phyloP scores from a whole-genome alignment of 2,888 invertebrate species.

The Eubasilissa splendida region DNA sequence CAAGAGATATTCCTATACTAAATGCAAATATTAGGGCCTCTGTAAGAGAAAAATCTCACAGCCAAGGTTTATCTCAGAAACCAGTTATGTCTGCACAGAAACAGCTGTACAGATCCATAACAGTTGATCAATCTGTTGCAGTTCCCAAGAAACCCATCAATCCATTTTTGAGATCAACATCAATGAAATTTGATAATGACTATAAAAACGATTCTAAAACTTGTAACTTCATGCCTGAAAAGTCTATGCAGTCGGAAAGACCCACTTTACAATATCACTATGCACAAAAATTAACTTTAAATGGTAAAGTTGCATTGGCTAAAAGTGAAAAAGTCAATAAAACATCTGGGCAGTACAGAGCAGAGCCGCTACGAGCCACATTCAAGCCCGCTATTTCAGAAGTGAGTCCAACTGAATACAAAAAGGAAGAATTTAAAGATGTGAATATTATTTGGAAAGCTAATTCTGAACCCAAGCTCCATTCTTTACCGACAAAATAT shows the following conservation, averaged over 20 bases:
- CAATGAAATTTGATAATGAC: constrained; percentile 55
- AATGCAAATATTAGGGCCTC: constrained; percentile 54
- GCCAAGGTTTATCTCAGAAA: constrained; percentile 40
- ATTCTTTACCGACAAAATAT: constrained; percentile 34
- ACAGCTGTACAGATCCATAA: constrained; percentile 51
- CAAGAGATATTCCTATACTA: constrained; percentile 43
- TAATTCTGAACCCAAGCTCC: constrained; percentile 19
- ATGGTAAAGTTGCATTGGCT: constrained; percentile 65
- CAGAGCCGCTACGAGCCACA: constrained; percentile 64
- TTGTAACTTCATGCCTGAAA: constrained; percentile 26
- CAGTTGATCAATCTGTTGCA: constrained; percentile 49
- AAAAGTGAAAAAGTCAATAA: constrained; percentile 65
- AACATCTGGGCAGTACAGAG: constrained; percentile 63
- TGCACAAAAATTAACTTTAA: constrained; percentile 68
- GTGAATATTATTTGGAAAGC: constrained; percentile 21
- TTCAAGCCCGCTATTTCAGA: constrained; percentile 13
- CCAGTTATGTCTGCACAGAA: constrained; percentile 52
- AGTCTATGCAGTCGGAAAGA: constrained; percentile 61
- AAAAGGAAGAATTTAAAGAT: constrained; percentile 11
- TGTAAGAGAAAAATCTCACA: constrained; percentile 53
- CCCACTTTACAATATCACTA: constrained; percentile 68
- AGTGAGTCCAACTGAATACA: background rate
- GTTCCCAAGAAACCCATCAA: constrained; percentile 56
- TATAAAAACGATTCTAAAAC: constrained; percentile 45
- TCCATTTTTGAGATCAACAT: constrained; percentile 59